Evolutionary conservation across 2,113 vertebrate genomes (phyloP).

Genomic region (Colaptes auratus): DNA sequence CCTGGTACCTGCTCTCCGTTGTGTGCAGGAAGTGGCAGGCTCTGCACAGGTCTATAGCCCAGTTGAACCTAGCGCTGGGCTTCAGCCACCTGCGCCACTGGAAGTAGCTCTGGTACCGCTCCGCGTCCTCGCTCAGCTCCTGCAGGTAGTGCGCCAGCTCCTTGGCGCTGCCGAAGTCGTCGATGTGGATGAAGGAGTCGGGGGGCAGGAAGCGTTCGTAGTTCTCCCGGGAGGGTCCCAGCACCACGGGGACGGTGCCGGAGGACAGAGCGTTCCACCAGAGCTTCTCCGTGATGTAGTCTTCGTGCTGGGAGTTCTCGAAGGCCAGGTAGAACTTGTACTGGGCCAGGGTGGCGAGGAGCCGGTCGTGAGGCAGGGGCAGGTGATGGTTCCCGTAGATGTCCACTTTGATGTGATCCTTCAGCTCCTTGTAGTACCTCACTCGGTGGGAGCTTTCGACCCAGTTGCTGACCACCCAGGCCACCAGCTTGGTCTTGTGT

Average conservation of each 20-base stretch:
- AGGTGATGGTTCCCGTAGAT: slow-evolving; percentile 58
- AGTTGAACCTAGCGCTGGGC: background rate
- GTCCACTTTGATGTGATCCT: slow-evolving; percentile 51
- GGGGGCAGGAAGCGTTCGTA: slow-evolving; percentile 74
- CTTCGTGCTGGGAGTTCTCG: slow-evolving; percentile 78
- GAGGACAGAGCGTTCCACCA: slow-evolving; percentile 77
- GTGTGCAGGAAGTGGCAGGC: slow-evolving; percentile 37
- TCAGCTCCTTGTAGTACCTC: slow-evolving; percentile 64
- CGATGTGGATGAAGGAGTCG: slow-evolving; percentile 80
- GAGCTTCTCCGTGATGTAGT: slow-evolving; percentile 84
- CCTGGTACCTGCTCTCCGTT: background rate
- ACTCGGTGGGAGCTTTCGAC: slow-evolving; percentile 2
- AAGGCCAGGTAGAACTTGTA: slow-evolving; percentile 85
- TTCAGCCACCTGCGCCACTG: slow-evolving; percentile 67
- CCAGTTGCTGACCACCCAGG: slow-evolving; percentile 82
- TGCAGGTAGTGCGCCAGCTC: slow-evolving; percentile 65
- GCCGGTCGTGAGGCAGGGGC: background rate
- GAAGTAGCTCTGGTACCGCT: slow-evolving; percentile 70
- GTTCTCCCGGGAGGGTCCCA: slow-evolving; percentile 74
- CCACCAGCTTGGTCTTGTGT: slow-evolving; percentile 60
- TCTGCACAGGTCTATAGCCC: slow-evolving; percentile 23
- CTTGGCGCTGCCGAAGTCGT: slow-evolving; percentile 70
- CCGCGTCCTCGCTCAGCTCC: slow-evolving; percentile 45
- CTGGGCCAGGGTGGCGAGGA: slow-evolving; percentile 6
- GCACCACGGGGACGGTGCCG: slow-evolving; percentile 69